phyloP scores from a whole-genome alignment of 2,888 invertebrate genomes.

The Blera fallax region DNA sequence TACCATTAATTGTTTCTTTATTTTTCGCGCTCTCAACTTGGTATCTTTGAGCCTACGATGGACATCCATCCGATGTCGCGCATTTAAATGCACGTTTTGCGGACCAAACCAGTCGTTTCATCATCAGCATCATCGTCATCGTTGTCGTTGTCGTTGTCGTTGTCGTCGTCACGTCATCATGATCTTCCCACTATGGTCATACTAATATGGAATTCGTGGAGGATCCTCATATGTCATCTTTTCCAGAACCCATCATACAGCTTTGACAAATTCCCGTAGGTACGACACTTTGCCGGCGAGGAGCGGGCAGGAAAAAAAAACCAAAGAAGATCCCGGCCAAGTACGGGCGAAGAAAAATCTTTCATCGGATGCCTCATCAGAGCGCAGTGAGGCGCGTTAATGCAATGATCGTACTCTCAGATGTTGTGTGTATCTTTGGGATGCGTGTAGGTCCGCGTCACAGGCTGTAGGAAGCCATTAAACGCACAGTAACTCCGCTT shows the following conservation, averaged over 20 bases:
- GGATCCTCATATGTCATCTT: conserved; percentile 75
- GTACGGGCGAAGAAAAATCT: conserved; percentile 38
- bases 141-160: conserved; percentile 12
- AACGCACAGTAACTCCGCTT: conserved; percentile 58
- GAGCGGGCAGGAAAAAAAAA: conserved; percentile 3
- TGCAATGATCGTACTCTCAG: conserved; percentile 59
- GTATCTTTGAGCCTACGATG: conserved; percentile 24
- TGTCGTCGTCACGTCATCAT: conserved; percentile 66
- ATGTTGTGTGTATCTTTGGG: conserved; percentile 21
- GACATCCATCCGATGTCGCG: conserved; percentile 58
- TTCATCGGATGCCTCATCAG: conserved; percentile 38
- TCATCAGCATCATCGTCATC: conserved; percentile 19
- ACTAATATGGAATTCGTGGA: conserved; percentile 73
- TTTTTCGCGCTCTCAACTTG: conserved; percentile 67
- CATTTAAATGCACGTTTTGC: conserved; percentile 64
- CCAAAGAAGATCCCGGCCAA: conserved; percentile 3
- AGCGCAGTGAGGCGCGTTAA: conserved; percentile 61
- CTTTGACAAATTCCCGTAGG: conserved; percentile 75
- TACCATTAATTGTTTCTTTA: conserved; percentile 72
- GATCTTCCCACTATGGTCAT: conserved; percentile 73
- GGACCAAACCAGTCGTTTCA: conserved; percentile 35
- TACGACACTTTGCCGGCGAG: conserved; percentile 26
- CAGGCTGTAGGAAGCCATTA: conserved; percentile 61
- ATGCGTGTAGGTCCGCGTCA: conserved; percentile 55
- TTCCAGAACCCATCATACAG: conserved; percentile 74